Percentiles rank a stretch among this genome's conserved stretches.
Conservation (phyloP, 2,113 vertebrate species). For the Engystomops pustulosus region DNA sequence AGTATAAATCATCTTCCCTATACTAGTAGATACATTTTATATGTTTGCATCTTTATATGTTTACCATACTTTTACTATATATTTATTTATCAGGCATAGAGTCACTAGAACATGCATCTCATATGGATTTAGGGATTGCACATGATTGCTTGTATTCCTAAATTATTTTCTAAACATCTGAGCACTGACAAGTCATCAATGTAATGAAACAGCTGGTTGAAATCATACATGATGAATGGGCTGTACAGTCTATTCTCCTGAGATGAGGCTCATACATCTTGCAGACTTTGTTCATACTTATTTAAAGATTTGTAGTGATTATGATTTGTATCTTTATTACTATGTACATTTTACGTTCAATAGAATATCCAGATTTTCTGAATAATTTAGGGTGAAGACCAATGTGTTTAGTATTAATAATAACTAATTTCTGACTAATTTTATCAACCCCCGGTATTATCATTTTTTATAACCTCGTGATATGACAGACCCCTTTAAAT, state of each 20-base stretch:
- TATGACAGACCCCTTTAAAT: too few species aligned
- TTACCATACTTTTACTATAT: not conserved
- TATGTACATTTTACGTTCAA: too few species aligned
- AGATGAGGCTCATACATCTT: constrained; percentile 49
- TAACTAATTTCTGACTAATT: too few species aligned
- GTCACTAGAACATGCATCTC: not conserved
- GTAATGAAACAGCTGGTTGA: constrained; percentile 16
- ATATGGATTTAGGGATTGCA: not conserved
- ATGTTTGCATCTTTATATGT: not conserved
- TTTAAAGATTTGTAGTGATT: constrained; percentile 24
- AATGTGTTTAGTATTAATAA: not conserved
- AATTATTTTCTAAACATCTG: constrained; percentile 28
- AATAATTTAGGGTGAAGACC: too few species aligned
- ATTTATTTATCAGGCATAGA: not conserved
- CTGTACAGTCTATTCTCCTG: constrained; percentile 37
- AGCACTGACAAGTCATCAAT: constrained; percentile 33
- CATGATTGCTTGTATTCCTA: not conserved
- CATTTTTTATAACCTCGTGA: not conserved
- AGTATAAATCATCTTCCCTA: not conserved
- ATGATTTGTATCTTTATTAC: too few species aligned
- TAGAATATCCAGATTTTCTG: too few species aligned
- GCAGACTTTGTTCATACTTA: constrained; percentile 36
- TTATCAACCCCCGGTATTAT: not conserved
- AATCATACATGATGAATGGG: constrained; percentile 41
- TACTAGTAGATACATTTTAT: not conserved